Conservation (phyloP, 2,888 invertebrate species). For the Tipula confusa region DNA sequence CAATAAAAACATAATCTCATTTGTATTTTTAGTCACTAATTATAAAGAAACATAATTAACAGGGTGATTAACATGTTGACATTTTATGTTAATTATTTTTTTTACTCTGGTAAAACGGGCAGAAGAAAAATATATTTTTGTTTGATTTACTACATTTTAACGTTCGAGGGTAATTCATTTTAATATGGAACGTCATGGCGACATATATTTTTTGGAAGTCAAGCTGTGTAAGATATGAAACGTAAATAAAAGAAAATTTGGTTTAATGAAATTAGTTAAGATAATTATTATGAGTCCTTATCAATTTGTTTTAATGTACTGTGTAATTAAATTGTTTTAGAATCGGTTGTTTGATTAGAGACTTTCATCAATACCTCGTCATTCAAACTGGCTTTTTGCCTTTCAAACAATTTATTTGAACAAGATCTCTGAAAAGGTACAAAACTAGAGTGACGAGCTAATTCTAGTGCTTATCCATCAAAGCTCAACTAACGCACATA, state of each 20-base stretch:
- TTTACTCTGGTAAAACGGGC: background rate
- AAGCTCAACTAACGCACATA: too few relatives aligned
- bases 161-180: background rate
- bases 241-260: background rate
- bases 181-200: background rate
- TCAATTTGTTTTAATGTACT: too few relatives aligned
- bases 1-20: background rate
- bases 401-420: too few relatives aligned
- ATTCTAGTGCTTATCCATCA: too few relatives aligned
- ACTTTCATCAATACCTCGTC: too few relatives aligned
- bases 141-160: background rate
- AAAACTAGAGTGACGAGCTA: too few relatives aligned
- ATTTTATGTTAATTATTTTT: constrained; percentile 29
- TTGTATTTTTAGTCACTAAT: background rate
- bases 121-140: background rate
- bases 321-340: too few relatives aligned
- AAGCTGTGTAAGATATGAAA: background rate
- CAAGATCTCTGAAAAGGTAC: too few relatives aligned
- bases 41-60: constrained; percentile 26
- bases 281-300: background rate
- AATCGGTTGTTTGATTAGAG: background rate
- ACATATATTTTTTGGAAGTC: background rate
- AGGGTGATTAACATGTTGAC: constrained; percentile 30
- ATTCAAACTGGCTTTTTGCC: too few relatives aligned
- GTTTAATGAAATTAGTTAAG: background rate